Conservation (phyloP, 2,888 invertebrate genomes). For the Scaptomyza polygonia region DNA sequence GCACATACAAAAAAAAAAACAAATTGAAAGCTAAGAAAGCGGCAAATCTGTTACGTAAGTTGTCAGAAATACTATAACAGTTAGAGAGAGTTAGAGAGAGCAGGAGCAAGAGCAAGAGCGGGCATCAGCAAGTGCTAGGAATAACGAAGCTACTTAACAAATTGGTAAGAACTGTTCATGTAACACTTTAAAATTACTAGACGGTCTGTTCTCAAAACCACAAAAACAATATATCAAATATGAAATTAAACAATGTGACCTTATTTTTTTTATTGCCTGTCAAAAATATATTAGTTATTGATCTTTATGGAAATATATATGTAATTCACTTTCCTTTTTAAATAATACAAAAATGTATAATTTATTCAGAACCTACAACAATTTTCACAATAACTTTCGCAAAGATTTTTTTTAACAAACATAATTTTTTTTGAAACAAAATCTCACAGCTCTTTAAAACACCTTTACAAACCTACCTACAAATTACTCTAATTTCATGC, state of each 20-base stretch:
- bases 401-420: too few relatives aligned
- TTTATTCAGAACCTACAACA: too few relatives aligned
- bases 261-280: neutral
- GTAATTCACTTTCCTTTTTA: too few relatives aligned
- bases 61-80: neutral
- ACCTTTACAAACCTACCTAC: neutral
- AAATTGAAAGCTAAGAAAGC: constrained; percentile 22
- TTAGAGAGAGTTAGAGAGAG: neutral
- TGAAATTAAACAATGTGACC: neutral
- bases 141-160: constrained; percentile 11
- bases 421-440: too few relatives aligned
- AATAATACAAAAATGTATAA: too few relatives aligned
- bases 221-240: neutral
- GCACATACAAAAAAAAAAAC: constrained; percentile 18
- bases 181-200: neutral
- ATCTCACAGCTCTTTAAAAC: neutral
- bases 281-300: too few relatives aligned
- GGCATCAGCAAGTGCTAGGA: neutral
- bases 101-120: neutral
- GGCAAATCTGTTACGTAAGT: constrained; percentile 39
- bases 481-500: neutral
- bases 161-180: constrained; percentile 40
- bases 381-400: too few relatives aligned
- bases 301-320: too few relatives aligned
- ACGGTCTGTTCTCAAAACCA: neutral